Conservation (phyloP, 1,140 invertebrate species). For the Lasaia peninsularis region DNA sequence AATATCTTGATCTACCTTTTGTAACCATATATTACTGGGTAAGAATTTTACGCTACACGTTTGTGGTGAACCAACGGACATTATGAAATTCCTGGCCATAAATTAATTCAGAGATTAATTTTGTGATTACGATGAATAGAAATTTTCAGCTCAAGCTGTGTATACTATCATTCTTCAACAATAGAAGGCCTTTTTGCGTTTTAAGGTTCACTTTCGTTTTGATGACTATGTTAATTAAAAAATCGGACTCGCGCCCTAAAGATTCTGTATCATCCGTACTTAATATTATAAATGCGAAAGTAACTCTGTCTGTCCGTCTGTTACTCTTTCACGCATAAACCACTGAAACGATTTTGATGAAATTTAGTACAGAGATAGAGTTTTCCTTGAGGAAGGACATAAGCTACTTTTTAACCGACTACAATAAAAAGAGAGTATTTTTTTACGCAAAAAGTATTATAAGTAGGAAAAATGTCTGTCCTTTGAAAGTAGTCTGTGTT, state of each 20-base stretch:
- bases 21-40: not conserved
- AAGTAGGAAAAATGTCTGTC: no score
- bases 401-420: no score
- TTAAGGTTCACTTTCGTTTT: not conserved
- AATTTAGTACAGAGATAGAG: no score
- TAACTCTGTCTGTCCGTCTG: no score
- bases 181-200: not conserved
- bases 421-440: no score
- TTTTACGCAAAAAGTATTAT: no score
- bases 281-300: no score
- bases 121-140: conserved; percentile 17
- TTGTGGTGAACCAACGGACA: conserved; percentile 18
- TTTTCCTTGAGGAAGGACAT: no score
- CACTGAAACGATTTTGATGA: no score
- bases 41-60: conserved; percentile 6
- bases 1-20: not conserved
- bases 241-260: not conserved
- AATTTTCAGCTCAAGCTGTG: not conserved
- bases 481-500: no score
- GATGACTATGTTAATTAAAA: not conserved
- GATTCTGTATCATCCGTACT: no score
- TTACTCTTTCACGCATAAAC: no score
- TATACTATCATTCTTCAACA: not conserved
- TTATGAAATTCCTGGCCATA: conserved; percentile 33
- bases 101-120: conserved; percentile 28